Percentiles rank a stretch among this genome's conserved stretches.
phyloP scores from a whole-genome alignment of 1,140 invertebrate species.

The Trissolcus basalis region DNA sequence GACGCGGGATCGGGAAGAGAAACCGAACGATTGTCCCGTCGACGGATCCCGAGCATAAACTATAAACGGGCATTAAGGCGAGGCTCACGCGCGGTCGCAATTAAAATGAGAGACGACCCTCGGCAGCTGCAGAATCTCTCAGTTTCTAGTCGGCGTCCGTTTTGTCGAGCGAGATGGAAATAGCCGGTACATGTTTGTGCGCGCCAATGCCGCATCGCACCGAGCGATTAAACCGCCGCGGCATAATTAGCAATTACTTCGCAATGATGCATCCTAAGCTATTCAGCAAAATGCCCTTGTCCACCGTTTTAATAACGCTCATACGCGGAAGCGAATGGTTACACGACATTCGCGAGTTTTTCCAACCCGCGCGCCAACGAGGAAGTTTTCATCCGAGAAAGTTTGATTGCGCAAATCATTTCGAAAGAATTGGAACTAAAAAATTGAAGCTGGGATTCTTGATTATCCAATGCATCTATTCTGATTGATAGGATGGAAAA shows the following conservation, averaged over 20 bases:
- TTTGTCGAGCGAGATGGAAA: constrained; percentile 54
- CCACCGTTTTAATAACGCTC: constrained; percentile 44
- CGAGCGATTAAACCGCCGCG: constrained; percentile 29
- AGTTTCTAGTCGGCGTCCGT: constrained; percentile 41
- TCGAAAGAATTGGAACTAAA: neutral
- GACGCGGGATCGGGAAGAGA: constrained; percentile 43
- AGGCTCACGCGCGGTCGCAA: constrained; percentile 53
- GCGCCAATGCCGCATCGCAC: constrained; percentile 29
- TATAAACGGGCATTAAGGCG: constrained; percentile 58
- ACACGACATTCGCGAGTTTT: constrained; percentile 32
- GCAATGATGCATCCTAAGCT: constrained; percentile 46
- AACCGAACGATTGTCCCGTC: constrained; percentile 47
- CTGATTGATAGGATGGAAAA: too few relatives aligned
- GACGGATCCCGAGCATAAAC: constrained; percentile 45
- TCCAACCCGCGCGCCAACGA: constrained; percentile 10
- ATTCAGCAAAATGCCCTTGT: constrained; percentile 48
- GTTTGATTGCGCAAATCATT: constrained; percentile 20
- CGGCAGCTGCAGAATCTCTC: constrained; percentile 60
- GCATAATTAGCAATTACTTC: constrained; percentile 56
- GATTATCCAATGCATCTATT: neutral
- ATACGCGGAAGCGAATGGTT: constrained; percentile 46
- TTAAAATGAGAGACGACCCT: constrained; percentile 60
- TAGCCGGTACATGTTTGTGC: constrained; percentile 30
- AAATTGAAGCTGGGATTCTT: neutral
- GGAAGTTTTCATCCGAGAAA: constrained; percentile 28